Evolutionary conservation across 23 tunicate genomes (phyloP), one percentile per base, ranked within the genome.

Genomic region (Halocynthia roretzi): DNA sequence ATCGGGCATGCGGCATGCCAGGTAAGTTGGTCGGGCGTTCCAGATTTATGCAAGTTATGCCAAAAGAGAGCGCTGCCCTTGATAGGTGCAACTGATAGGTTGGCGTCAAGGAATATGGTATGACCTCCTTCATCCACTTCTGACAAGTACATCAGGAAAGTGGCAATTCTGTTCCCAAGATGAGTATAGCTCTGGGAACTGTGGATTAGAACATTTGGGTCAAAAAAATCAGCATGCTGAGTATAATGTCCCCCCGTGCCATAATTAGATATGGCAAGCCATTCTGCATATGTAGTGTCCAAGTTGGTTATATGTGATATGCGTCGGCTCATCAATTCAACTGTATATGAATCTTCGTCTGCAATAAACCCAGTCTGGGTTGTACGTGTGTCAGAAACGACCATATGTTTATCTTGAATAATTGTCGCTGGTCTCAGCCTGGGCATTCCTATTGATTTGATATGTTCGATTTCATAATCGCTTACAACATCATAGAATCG

Each of bases 231-330:
- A 31, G 44, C 44, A 15, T 65, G 70, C 15, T 40, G 70, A 65
- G 31, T 48, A 65, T 65, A 65, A 65, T 65, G 70, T 15, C 70
- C 70, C 22, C n/a, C 70, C 5, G 31, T 65, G 9, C 70, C 70
- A 15, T 65, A 65, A 15, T 40, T 65, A 8, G 70, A 40, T 8
- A 65, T 6, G 22, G 22, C 48, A 15, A 65, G 70, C n/a, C 0
- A 8, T 65, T 65, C 70, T 10, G 70, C 15, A 8, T 11, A 6
- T 0, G 2, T 10, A 40, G 31, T 65, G 31, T 65, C 70, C 19
- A 65, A 48, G 19, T 48, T 48, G 14, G 70, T 65, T 65, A 65
- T 20, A 65, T 65, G 70, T 15, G 48, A 40, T 65, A 65, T 65
- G 31, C 70, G 70, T 9, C 9, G 48, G 19, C 48, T 10, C 9